Evolutionary conservation across 2,797 vertebrate species (phyloP), one percentile per base, ranked within the genome.

Genomic region (Limosa lapponica): DNA sequence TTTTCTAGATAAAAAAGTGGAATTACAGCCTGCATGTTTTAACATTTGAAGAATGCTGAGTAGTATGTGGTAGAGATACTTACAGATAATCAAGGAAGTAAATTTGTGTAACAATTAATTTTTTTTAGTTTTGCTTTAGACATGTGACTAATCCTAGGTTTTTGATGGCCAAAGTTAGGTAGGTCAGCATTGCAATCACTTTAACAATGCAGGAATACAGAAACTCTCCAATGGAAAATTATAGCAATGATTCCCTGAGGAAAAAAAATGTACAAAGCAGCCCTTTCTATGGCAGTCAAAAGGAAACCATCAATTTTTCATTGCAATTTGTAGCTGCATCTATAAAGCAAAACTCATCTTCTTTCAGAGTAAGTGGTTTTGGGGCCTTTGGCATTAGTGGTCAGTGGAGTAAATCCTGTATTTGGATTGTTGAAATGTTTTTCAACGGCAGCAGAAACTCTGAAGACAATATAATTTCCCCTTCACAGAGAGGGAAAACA

Each of bases 301-400:
- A 89, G 39, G 62, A 97, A 96, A 32, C 66, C 72, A 93, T 94
- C 41, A 71, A 25, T 86, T 95, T 96, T 90, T 95, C 72, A 67
- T 88, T 79, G 79, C 78, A 58, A 58, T 92, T 86, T 49, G n/a
- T 62, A 80, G 67, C 44, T 49, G 36, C 36, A 84, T 34, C 52
- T 87, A 58, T 49, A 90, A 89, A 95, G 49, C 43, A 79, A 51
- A 78, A 55, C 49, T 86, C 39, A 8, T 90, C 65, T 82, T 37
- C 39, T 41, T 84, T 64, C 39, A 58, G 37, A 62, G 8, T 73
- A 41, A 93, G 44, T 87, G 55, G 17, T n/a, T 67, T 95, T 20
- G 39, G 41, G 59, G 62, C 73, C 62, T n/a, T 78, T 75, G 82
- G 64, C 70, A 17, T 74, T 73, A 36, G 57, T 52, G 64, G 77